phyloP scores from a whole-genome alignment of 2,113 vertebrate genomes.

The Passerina amoena region DNA sequence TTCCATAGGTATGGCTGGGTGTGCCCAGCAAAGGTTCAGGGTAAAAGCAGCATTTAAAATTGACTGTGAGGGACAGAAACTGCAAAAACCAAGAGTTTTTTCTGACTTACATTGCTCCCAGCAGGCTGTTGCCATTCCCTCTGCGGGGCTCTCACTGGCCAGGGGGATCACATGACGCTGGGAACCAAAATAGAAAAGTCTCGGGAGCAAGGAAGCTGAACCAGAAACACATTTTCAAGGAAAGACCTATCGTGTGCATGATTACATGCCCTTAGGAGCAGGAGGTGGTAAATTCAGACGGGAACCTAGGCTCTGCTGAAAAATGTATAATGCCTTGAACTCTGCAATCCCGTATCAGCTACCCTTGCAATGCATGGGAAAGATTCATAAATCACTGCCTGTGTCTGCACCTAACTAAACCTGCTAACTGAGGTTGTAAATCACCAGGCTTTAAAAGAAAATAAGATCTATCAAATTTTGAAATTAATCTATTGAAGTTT shows the following conservation, averaged over 20 bases:
- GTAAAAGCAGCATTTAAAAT: background rate
- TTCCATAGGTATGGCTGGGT: background rate
- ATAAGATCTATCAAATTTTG: background rate
- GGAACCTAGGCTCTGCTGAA: background rate
- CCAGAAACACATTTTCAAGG: constrained; percentile 18
- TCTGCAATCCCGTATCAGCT: rapidly evolving
- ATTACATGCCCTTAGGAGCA: background rate
- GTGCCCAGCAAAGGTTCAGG: background rate
- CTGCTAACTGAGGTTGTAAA: background rate
- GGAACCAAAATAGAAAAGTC: constrained; percentile 70
- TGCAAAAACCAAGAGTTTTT: constrained; percentile 40
- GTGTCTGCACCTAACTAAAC: background rate
- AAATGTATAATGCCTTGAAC: background rate
- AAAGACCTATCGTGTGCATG: background rate
- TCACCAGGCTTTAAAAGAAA: background rate
- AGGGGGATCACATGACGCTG: constrained; percentile 38
- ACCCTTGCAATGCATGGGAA: background rate
- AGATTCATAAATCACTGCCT: background rate
- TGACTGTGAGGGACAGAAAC: constrained; percentile 23
- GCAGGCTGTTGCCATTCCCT: constrained; percentile 70
- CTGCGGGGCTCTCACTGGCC: constrained; percentile 40
- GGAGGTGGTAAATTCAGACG: background rate
- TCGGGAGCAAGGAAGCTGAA: constrained; percentile 59
- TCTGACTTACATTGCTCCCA: constrained; percentile 72
- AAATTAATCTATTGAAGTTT: background rate